Evolutionary conservation across 1,140 invertebrate genomes (phyloP), one percentile per base, ranked within the genome.

Genomic region (Tetramorium simillimum): DNA sequence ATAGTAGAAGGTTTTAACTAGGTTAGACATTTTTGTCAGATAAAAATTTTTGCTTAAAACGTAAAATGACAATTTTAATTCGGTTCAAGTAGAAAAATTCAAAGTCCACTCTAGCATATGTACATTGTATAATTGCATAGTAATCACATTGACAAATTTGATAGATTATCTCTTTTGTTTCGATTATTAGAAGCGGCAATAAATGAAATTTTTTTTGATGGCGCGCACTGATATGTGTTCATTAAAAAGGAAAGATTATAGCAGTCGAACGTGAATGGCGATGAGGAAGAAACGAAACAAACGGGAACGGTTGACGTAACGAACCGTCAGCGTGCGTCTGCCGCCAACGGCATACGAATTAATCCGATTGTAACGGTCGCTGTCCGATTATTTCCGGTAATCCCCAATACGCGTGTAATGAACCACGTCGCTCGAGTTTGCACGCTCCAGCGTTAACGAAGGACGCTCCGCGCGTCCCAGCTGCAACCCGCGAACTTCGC

Each of bases 351-450:
- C 70, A 85, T 76, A 37, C 51, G 43, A 40, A 76, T 33, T 87
- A 87, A 85, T 85, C 81, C 81, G 70, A 87, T 87, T 87, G 81
- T 63, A 46, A 67, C 70, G 82, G 86, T 87, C 86, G 53, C 86
- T 87, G 80, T 76, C 86, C 86, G 86, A 85, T 87, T 87, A 87
- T 85, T 87, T 85, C 86, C 86, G 72, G 72, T 87, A 87, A 85
- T 87, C 70, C 69, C 69, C 70, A 69, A 67, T 85, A 76, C 81
- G 51, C 53, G 81, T 75, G 70, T 87, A 87, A 87, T 84, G 81
- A 87, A 85, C 51, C 86, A 63, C 86, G 60, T 85, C 70, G 58
- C 18, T 84, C 53, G 80, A 84, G 80, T 84, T 84, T 84, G 80
- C 80, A 82, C 60, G 53, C 63, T 49, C 40, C 49, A 63, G 14